phyloP scores from a whole-genome alignment of 1,140 invertebrate species.

The Anastrepha obliqua region DNA sequence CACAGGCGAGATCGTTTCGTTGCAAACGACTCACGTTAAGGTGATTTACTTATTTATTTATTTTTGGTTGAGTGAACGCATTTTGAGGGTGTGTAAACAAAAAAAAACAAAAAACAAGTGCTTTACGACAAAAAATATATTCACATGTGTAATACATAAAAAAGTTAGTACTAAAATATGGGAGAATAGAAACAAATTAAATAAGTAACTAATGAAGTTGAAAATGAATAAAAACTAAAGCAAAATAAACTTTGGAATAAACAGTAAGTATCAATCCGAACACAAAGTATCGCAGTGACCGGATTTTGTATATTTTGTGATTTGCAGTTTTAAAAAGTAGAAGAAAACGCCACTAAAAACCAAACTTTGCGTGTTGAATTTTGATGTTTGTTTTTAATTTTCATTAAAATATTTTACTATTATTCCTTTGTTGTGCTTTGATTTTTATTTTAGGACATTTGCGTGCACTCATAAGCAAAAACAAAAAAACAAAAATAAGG shows the following conservation, averaged over 20 bases:
- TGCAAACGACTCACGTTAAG: not conserved
- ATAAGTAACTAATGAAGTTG: not conserved
- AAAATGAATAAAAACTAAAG: not conserved
- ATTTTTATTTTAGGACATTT: too few species aligned
- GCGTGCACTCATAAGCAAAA: too few species aligned
- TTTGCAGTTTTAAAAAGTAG: too few species aligned
- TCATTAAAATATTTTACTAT: too few species aligned
- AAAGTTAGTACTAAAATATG: not conserved
- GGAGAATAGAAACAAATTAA: not conserved
- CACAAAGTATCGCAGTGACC: too few species aligned
- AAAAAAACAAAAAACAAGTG: not conserved
- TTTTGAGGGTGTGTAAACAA: not conserved
- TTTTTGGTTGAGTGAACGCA: too few species aligned
- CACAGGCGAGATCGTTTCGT: conserved; percentile 21
- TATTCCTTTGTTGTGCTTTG: too few species aligned
- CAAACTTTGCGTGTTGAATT: too few species aligned
- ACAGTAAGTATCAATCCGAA: too few species aligned
- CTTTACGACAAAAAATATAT: not conserved
- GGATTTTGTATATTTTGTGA: too few species aligned
- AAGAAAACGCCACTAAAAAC: too few species aligned
- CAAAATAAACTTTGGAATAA: not conserved
- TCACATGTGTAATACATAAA: not conserved
- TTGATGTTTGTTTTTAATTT: too few species aligned
- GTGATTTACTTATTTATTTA: not conserved
- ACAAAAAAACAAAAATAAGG: not conserved